Percentiles rank a stretch among this genome's conserved stretches.
These are phyloP conservation scores for Philhelius pedissequus DNA, from an alignment of 2,888 invertebrate species.

Conservation along the genomic window DNA sequence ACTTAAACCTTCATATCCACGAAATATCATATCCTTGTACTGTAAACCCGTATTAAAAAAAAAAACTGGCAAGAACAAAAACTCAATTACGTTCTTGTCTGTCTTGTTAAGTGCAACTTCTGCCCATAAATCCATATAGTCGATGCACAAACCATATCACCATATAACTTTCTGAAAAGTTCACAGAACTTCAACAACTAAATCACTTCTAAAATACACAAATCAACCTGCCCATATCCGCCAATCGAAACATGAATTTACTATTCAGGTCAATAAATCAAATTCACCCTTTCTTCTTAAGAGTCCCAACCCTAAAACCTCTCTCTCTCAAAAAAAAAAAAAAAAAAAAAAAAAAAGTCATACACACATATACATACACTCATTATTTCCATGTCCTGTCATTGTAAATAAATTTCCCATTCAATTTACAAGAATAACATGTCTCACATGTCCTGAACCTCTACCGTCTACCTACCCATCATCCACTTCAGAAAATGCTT, in stretches of 20 bases:
- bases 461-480: too few species aligned
- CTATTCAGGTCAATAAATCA: conserved; percentile 61
- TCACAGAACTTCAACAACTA: conserved; percentile 36
- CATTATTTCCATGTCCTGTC: conserved; percentile 27
- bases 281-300: background rate
- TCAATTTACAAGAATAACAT: conserved; percentile 28
- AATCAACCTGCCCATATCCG: background rate
- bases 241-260: conserved; percentile 42
- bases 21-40: background rate
- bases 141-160: conserved; percentile 27
- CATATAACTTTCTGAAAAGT: conserved; percentile 32
- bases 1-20: background rate
- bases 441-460: background rate
- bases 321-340: background rate
- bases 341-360: background rate
- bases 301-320: background rate
- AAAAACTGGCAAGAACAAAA: background rate
- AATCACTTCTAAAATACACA: conserved; percentile 26
- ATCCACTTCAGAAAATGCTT: conserved; percentile 8
- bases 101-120: conserved; percentile 24
- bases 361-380: background rate
- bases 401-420: conserved; percentile 42
- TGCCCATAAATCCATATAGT: conserved; percentile 26
- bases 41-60: background rate
- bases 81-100: background rate